Conservation (phyloP, 2,797 vertebrate genomes). For the Calcarius lapponicus region DNA sequence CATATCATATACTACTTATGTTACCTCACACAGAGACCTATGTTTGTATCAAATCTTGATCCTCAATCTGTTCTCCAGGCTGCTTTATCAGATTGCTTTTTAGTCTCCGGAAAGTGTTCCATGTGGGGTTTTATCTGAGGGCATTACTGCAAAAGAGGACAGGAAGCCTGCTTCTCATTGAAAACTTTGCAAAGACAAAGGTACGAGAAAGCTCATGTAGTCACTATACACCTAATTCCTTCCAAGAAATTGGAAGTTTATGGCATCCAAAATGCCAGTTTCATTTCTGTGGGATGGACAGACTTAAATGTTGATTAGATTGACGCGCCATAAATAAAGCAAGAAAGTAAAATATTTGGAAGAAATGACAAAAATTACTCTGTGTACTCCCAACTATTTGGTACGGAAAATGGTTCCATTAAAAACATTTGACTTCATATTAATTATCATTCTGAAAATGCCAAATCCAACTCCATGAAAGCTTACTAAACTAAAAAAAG, state of each 20-base stretch:
- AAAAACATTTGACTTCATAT: background rate
- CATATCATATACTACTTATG: background rate
- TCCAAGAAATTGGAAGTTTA: background rate
- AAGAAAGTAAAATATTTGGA: background rate
- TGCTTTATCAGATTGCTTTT: background rate
- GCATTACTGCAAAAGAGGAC: background rate
- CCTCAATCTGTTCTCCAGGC: background rate
- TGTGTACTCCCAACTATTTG: background rate
- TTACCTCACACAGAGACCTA: background rate
- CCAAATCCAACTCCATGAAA: background rate
- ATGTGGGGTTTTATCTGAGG: background rate
- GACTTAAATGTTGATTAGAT: background rate
- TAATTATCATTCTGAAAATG: background rate
- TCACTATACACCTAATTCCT: background rate
- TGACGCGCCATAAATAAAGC: background rate
- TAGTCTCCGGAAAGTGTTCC: background rate
- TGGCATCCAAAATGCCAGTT: background rate
- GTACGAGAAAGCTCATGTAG: background rate
- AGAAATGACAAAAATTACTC: background rate
- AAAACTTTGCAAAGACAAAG: background rate
- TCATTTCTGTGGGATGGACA: background rate
- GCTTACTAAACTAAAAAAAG: background rate
- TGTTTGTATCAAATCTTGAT: background rate
- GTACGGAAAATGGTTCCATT: background rate
- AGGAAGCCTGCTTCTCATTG: background rate